These are phyloP conservation scores for Chroicocephalus ridibundus DNA, from an alignment of 2,113 vertebrate species.

Conservation along the genomic window DNA sequence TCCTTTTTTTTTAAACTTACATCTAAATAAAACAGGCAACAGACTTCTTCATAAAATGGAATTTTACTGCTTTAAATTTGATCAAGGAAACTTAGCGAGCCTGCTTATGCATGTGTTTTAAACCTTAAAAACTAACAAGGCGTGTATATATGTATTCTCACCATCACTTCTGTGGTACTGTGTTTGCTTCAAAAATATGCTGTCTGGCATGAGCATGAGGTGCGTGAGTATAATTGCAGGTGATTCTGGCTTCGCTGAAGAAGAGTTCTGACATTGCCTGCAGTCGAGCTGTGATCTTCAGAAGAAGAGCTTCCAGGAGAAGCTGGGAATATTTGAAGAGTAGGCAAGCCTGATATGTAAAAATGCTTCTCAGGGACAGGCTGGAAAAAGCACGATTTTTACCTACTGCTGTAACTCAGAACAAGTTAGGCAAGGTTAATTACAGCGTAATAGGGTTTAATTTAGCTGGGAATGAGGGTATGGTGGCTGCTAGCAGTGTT, in stretches of 20 bases:
- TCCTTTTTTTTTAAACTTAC: not conserved
- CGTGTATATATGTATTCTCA: not conserved
- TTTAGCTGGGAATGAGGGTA: conserved; percentile 66
- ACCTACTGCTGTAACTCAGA: conserved; percentile 55
- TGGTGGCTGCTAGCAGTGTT: conserved; percentile 61
- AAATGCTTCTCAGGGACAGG: not conserved
- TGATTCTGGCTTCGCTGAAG: not conserved
- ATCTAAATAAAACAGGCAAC: conserved; percentile 22
- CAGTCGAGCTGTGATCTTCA: not conserved
- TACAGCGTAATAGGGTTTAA: conserved; percentile 65
- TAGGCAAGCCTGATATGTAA: not conserved
- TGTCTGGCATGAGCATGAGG: not conserved
- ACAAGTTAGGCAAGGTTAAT: conserved; percentile 71
- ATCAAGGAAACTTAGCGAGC: not conserved
- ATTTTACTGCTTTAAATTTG: not conserved
- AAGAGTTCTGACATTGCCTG: not conserved
- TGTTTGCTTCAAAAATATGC: not conserved
- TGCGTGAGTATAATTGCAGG: not conserved
- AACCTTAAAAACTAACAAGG: not conserved
- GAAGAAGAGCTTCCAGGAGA: conserved; percentile 6
- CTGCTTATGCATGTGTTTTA: not conserved
- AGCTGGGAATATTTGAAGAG: conserved; percentile 18
- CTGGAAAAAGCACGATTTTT: conserved; percentile 23
- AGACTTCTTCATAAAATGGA: not conserved
- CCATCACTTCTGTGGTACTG: not conserved